Evolutionary conservation across 64 coral and sea anemone genomes (phyloP).

Genomic region (Dendrophyllia cribrosa): DNA sequence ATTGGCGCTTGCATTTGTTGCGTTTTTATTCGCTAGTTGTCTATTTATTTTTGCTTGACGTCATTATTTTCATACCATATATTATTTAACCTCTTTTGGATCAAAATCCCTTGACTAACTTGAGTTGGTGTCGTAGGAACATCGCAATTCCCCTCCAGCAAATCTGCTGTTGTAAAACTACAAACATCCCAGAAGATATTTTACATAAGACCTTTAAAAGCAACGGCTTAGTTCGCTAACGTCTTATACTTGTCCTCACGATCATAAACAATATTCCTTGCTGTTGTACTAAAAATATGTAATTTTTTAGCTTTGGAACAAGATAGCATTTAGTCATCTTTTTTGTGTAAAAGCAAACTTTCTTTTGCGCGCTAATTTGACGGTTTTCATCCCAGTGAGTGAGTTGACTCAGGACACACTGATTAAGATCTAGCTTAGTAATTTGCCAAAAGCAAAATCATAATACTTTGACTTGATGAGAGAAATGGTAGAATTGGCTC

Average conservation of each 20-base stretch:
- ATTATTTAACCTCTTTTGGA: not conserved
- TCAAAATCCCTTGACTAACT: not conserved
- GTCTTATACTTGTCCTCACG: too few relatives aligned
- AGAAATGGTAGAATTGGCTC: conserved; percentile 7
- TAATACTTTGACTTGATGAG: conserved; percentile 14
- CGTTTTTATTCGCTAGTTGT: not conserved
- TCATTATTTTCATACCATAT: not conserved
- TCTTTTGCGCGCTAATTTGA: not conserved
- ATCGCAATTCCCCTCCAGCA: not conserved
- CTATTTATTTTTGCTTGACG: not conserved
- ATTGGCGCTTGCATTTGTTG: not conserved
- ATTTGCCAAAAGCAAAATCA: conserved; percentile 22
- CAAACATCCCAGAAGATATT: not conserved
- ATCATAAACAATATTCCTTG: too few relatives aligned
- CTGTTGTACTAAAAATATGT: too few relatives aligned
- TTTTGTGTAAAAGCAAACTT: not conserved
- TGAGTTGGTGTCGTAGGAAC: not conserved
- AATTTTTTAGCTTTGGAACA: too few relatives aligned
- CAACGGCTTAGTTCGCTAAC: too few relatives aligned
- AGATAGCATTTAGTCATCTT: too few relatives aligned
- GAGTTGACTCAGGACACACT: not conserved
- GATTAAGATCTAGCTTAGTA: not conserved
- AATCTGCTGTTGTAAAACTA: not conserved
- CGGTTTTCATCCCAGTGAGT: not conserved
- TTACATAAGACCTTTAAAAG: not conserved